A percentile compares a stretch with the other conserved stretches of the same genome.
phyloP scores from a whole-genome alignment of 1,140 invertebrate species.

The Lasaia peninsularis region DNA sequence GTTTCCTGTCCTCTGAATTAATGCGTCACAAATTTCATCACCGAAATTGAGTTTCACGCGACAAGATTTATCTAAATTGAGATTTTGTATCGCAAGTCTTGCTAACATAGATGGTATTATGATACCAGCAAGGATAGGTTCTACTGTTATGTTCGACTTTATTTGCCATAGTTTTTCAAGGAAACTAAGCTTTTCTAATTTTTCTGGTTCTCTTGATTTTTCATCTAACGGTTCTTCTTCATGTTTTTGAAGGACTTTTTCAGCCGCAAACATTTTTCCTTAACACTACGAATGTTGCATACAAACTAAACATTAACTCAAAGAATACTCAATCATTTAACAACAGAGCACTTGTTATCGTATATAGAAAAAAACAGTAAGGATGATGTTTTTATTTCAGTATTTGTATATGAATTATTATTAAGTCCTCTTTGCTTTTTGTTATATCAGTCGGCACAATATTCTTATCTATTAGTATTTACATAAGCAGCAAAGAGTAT shows the following conservation, averaged over 20 bases:
- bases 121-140: slow-evolving; percentile 76
- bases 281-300: neutral
- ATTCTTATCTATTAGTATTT: neutral
- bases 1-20: slow-evolving; percentile 66
- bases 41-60: slow-evolving; percentile 75
- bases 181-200: slow-evolving; percentile 37
- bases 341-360: neutral
- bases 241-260: slow-evolving; percentile 13
- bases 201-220: slow-evolving; percentile 30
- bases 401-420: neutral
- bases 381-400: neutral
- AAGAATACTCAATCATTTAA: neutral
- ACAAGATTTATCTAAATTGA: slow-evolving; percentile 81
- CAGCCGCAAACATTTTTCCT: slow-evolving; percentile 12
- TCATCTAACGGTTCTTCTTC: slow-evolving; percentile 50
- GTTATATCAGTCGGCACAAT: neutral
- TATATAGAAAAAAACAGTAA: neutral
- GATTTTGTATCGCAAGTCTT: slow-evolving; percentile 76
- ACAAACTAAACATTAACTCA: neutral
- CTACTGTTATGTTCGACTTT: slow-evolving; percentile 73
- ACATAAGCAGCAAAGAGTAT: too few species aligned
- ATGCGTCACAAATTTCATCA: slow-evolving; percentile 73
- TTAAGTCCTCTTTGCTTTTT: neutral
- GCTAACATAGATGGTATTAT: slow-evolving; percentile 75
- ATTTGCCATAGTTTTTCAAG: slow-evolving; percentile 40